Evolutionary conservation across 2,797 vertebrate genomes (phyloP).

Genomic region (Aviceda cuculoides): DNA sequence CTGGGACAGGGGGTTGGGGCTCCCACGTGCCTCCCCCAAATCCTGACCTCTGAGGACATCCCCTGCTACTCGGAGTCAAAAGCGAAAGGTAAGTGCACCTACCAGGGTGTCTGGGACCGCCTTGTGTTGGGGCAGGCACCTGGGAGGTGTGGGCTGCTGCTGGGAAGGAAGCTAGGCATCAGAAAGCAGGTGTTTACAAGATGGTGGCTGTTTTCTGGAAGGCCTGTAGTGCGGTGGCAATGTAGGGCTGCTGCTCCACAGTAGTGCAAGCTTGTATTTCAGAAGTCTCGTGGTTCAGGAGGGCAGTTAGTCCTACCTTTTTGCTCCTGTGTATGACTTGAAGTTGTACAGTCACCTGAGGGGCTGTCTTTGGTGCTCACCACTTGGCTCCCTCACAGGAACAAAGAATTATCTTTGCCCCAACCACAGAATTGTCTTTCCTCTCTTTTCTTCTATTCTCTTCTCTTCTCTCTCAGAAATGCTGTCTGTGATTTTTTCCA

Average conservation of each 20-base stretch:
- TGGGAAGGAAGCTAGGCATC: not conserved
- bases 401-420: not conserved
- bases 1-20: constrained; percentile 82
- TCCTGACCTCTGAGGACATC: constrained; percentile 83
- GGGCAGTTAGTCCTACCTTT: not conserved
- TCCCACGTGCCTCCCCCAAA: constrained; percentile 76
- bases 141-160: not conserved
- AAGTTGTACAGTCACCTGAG: not conserved
- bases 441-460: not conserved
- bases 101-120: fast-evolving
- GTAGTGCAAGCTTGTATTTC: not conserved
- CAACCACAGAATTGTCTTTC: not conserved
- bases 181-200: not conserved
- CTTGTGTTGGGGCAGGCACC: not conserved
- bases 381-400: not conserved
- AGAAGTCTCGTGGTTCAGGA: not conserved
- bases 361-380: not conserved
- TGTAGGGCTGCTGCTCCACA: not conserved
- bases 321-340: not conserved
- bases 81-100: constrained; percentile 79
- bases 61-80: constrained; percentile 80
- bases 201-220: not conserved
- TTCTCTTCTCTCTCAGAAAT: not conserved
- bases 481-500: not conserved
- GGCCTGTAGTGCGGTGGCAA: not conserved